Evolutionary conservation across 2,797 vertebrate genomes (phyloP).

Genomic region (Xiphorhynchus erythropygius): DNA sequence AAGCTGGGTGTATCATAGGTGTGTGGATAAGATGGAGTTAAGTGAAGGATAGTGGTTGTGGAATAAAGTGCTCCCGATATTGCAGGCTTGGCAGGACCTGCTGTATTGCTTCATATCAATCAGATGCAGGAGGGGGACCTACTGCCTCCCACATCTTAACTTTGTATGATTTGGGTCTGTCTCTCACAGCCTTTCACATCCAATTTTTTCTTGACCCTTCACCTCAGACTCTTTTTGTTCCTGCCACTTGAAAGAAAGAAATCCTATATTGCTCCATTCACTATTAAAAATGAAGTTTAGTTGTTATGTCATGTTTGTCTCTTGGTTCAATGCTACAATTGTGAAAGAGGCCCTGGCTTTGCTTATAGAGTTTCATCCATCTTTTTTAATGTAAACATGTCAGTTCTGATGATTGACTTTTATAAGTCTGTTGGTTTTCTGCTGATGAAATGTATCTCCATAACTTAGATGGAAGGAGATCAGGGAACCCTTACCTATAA

Average conservation of each 20-base stretch:
- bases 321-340: not conserved
- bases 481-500: not conserved
- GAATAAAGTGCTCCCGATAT: not conserved
- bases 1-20: not conserved
- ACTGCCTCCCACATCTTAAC: not conserved
- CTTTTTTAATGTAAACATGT: not conserved
- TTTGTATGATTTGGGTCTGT: not conserved
- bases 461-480: not conserved
- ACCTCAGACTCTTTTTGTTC: not conserved
- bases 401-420: not conserved
- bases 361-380: not conserved
- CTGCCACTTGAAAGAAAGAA: not conserved
- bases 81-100: not conserved
- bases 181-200: not conserved
- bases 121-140: not conserved
- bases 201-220: not conserved
- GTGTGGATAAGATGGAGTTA: not conserved
- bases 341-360: not conserved
- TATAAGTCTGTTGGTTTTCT: not conserved
- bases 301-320: not conserved
- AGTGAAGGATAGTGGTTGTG: not conserved
- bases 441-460: not conserved
- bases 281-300: not conserved
- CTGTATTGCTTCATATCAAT: rapidly evolving
- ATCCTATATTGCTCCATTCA: rapidly evolving